Conservation (phyloP, 2,797 vertebrate genomes). For the Paramormyrops hopkinsi region DNA sequence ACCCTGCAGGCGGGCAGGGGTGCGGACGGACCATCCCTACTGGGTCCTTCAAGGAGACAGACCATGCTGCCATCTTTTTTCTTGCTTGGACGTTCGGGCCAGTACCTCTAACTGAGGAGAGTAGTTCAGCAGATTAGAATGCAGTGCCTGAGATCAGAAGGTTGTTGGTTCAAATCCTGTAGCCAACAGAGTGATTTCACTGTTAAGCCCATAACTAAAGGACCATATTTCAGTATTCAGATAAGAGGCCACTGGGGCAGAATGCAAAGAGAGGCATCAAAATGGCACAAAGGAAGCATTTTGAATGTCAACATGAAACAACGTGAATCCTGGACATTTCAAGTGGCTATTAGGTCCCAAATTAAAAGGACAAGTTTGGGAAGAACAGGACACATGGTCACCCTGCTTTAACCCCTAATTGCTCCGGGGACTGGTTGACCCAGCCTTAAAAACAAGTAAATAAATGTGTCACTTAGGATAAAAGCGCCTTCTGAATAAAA, state of each 20-base stretch:
- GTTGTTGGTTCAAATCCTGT: neutral
- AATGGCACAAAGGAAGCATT: neutral
- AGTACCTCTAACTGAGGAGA: neutral
- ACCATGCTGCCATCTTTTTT: neutral
- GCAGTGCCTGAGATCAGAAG: neutral
- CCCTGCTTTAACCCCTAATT: neutral
- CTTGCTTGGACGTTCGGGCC: neutral
- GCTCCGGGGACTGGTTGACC: neutral
- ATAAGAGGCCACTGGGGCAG: neutral
- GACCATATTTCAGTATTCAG: neutral
- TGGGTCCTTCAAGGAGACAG: neutral
- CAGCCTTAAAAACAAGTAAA: neutral
- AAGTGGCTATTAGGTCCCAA: neutral
- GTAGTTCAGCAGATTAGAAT: neutral
- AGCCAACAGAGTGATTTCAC: neutral
- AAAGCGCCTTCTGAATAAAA: slow-evolving; percentile 31
- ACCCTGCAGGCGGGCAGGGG: neutral
- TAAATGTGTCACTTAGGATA: slow-evolving; percentile 17
- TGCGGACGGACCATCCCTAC: neutral
- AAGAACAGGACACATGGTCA: neutral
- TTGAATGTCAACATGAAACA: neutral
- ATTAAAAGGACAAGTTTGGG: neutral
- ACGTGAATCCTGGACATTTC: neutral
- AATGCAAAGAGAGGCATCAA: neutral
- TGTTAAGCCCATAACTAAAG: neutral